Evolutionary conservation across 2,797 vertebrate species (phyloP), one percentile per base, ranked within the genome.

Genomic region (Falco cherrug): DNA sequence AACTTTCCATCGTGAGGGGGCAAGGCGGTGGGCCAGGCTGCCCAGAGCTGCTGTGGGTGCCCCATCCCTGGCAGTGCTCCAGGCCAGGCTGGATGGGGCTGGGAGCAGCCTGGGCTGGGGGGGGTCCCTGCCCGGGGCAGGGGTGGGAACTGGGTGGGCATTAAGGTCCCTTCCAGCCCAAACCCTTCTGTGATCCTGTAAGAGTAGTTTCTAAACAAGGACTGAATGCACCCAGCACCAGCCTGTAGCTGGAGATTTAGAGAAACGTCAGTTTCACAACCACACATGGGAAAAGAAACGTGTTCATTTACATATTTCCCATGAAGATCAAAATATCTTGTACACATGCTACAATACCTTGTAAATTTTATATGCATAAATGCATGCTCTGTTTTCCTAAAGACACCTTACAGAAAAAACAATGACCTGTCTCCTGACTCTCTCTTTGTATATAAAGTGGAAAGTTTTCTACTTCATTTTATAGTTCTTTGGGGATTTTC

Each of bases 341-440:
- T 33, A 71, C 0, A 0, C 5, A 6, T 9, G 20, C 13, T n/a
- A 10, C 11, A 43, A 48, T 39, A 60, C 14, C 15, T n/a, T 53
- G 18, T 48, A 9, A 41, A 47, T 70, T 89, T 54, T 43, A 56
- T 13, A 39, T 31, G 12, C 31, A 86, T 31, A 61, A 64, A 61
- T 26, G n/a, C 26, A 70, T 10, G 5, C 29, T 51, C 25, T 47
- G 5, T 16, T 57, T 76, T 53, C n/a, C 41, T 76, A 31, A 86
- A 51, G 48, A 45, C 29, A 77, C 9, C 33, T 60, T 41, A 22
- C 6, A 41, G 48, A 4, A 50, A 73, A 83, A 51, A 63, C 29
- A 35, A 19, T 5, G 24, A 20, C 56, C 17, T 0, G 0, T 35
- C 45, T 47, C 53, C 28, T 67, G 57, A 35, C 35, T 71, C 29